A percentile compares a stretch with the other conserved stretches of the same genome.
Evolutionary conservation across 2,797 vertebrate species (phyloP).

Genomic region (Falco naumanni): DNA sequence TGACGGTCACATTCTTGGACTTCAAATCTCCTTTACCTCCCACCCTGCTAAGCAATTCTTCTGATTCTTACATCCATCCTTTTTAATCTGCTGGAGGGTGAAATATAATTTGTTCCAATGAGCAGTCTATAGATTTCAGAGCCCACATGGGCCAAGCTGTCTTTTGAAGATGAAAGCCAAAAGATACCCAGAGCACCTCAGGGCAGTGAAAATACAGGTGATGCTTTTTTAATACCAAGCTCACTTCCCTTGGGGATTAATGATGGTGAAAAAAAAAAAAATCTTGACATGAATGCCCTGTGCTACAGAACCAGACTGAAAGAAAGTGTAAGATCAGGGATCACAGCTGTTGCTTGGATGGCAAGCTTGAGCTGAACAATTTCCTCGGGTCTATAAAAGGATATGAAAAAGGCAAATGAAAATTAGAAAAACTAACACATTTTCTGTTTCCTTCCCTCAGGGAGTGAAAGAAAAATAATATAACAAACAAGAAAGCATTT

Average conservation of each 20-base stretch:
- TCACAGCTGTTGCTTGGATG: background rate
- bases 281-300: background rate
- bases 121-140: slow-evolving; percentile 52
- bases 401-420: slow-evolving; percentile 31
- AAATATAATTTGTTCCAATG: slow-evolving; percentile 64
- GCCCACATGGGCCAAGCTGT: slow-evolving; percentile 40
- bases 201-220: slow-evolving; percentile 54
- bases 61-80: slow-evolving; percentile 28
- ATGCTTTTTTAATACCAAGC: slow-evolving; percentile 44
- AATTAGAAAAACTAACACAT: slow-evolving; percentile 34
- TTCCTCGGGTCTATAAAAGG: background rate
- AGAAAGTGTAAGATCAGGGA: background rate
- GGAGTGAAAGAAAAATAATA: slow-evolving; percentile 8
- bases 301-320: background rate
- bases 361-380: slow-evolving; percentile 15
- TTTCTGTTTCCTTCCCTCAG: slow-evolving; percentile 10
- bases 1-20: background rate
- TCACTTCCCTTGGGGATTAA: slow-evolving; percentile 54
- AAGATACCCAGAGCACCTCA: slow-evolving; percentile 24
- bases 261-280: slow-evolving; percentile 13
- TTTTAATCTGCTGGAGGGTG: slow-evolving; percentile 52
- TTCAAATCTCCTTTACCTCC: slow-evolving; percentile 47
- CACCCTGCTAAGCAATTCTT: slow-evolving; percentile 19
- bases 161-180: slow-evolving; percentile 64
- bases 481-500: background rate